These are phyloP conservation scores for Graphium colonna DNA, from an alignment of 2,888 invertebrate genomes.

Conservation along the genomic window DNA sequence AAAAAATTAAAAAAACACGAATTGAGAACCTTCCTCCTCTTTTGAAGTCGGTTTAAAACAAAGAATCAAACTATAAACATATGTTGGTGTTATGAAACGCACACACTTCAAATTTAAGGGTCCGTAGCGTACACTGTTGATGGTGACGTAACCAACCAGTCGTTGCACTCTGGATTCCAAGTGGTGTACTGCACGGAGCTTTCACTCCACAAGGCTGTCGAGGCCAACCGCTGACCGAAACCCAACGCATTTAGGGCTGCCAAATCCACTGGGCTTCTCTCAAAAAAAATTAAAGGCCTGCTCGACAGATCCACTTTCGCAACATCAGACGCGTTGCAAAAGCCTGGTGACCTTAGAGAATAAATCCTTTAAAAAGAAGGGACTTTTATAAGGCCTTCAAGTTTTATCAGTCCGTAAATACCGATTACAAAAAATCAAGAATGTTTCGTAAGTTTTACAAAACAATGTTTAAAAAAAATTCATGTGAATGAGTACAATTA, in stretches of 20 bases:
- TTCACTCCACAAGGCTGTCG: constrained; percentile 12
- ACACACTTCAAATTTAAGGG: no score
- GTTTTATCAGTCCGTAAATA: background rate
- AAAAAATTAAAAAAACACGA: no score
- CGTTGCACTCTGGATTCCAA: constrained; percentile 10
- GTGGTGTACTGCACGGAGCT: background rate
- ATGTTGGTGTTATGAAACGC: no score
- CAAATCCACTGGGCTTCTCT: background rate
- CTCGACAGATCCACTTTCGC: background rate
- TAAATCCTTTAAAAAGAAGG: no score
- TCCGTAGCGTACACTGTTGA: constrained; percentile 7
- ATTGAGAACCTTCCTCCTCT: no score
- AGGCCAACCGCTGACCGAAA: constrained; percentile 15
- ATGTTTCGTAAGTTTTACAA: background rate
- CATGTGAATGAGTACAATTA: no score
- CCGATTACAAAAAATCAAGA: background rate
- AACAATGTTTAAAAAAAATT: no score
- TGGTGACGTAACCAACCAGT: constrained; percentile 13
- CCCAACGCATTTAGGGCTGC: constrained; percentile 10
- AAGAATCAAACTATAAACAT: no score
- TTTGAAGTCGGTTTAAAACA: no score
- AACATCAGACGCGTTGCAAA: no score
- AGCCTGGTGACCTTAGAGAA: no score
- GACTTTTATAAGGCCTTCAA: background rate
- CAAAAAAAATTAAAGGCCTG: background rate